These are phyloP conservation scores for Orius insidiosus DNA, from an alignment of 1,140 invertebrate genomes.

Conservation along the genomic window DNA sequence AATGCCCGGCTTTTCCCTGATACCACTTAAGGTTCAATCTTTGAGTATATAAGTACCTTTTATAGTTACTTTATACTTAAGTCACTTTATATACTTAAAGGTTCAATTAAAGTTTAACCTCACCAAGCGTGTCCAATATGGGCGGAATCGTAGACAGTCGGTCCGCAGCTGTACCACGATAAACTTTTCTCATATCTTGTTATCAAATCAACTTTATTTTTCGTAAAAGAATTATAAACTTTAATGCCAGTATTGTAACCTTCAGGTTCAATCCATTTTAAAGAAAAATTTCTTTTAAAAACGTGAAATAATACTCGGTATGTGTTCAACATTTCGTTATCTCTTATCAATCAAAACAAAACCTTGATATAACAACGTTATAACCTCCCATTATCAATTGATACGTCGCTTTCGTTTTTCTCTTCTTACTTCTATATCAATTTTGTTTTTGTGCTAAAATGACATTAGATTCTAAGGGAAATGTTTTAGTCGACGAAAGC, in stretches of 20 bases:
- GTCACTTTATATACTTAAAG: constrained; percentile 21
- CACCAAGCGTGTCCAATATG: constrained; percentile 73
- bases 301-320: too few relatives aligned
- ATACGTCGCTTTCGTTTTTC: too few relatives aligned
- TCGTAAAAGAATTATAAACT: background rate
- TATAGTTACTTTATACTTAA: too few relatives aligned
- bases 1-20: too few relatives aligned
- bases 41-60: too few relatives aligned
- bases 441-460: background rate
- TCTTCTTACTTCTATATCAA: too few relatives aligned
- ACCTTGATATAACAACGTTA: too few relatives aligned
- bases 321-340: too few relatives aligned
- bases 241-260: background rate
- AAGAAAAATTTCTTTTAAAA: too few relatives aligned
- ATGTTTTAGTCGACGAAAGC: constrained; percentile 39
- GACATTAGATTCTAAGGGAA: constrained; percentile 9
- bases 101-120: constrained; percentile 68
- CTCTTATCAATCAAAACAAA: too few relatives aligned
- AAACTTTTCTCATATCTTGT: background rate
- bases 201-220: background rate
- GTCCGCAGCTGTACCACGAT: constrained; percentile 72
- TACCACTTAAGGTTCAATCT: too few relatives aligned
- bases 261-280: background rate
- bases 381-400: too few relatives aligned
- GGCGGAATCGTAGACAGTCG: constrained; percentile 83